Evolutionary conservation across 2,113 vertebrate genomes (phyloP), one percentile per base, ranked within the genome.

Genomic region (Poeciliopsis retropinna): DNA sequence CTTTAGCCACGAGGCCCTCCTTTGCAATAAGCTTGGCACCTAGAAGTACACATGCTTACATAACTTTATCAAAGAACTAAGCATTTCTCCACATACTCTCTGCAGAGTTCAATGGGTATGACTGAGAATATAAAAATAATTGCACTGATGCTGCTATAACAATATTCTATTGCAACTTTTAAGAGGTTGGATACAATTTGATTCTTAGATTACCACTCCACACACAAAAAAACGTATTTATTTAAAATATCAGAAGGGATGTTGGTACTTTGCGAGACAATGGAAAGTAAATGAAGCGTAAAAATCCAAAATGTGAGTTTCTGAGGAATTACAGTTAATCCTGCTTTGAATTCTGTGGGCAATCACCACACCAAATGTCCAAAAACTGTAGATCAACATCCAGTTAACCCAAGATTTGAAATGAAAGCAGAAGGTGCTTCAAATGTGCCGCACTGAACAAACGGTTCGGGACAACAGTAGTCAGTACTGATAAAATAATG

Each of bases 121-220:
- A 47, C 44, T 27, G 41, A 82, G 79, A 79, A 73, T 15, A 32
- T 6, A 13, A 30, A 37, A 67, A 51, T 28, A 81, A 66, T 63
- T 10, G 28, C 22, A 9, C 25, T 29, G 32, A 63, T 2, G 29
- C 30, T 72, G 60, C 66, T 12, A 62, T 6, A 64, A 65, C 67
- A 17, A 12, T 67, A 65, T 64, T 57, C 6, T n/a, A 7, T n/a
- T 57, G 8, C 8, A 3, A 9, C 62, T 22, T 31, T 57, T 60
- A 74, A 44, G 71, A 76, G 65, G 51, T 34, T 74, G 37, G 17
- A 30, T 19, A 11, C 47, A 77, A 39, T 76, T 66, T 72, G 64
- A 79, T 70, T 87, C 67, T 82, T 60, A 80, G 67, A 41, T 75
- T 78, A 67, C 67, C 47, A 74, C 78, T 44, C 1, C 77, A 76